phyloP scores from a whole-genome alignment of 1,140 invertebrate genomes.

The Bombus impatiens region DNA sequence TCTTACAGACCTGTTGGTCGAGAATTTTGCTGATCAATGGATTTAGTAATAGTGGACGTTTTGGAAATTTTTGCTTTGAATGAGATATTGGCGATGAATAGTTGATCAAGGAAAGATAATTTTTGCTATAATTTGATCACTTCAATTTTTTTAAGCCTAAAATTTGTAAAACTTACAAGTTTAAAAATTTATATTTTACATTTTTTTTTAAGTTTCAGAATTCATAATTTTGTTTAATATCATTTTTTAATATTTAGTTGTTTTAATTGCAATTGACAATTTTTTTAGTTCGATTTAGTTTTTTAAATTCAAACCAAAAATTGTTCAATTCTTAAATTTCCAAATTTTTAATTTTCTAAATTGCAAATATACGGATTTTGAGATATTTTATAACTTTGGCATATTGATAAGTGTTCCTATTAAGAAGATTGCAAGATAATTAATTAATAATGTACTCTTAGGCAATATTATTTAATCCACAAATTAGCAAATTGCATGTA shows the following conservation, averaged over 20 bases:
- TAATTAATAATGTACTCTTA: constrained; percentile 8
- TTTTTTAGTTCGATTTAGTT: neutral
- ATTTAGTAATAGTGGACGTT: neutral
- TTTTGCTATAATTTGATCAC: neutral
- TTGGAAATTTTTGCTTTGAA: neutral
- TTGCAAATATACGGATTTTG: neutral
- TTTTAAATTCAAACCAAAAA: neutral
- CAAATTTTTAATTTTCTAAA: neutral
- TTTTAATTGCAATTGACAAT: neutral
- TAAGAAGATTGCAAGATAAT: neutral
- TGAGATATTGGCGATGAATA: neutral
- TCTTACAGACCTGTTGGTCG: neutral
- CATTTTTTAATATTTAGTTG: no score
- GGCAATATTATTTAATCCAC: neutral
- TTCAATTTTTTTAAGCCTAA: neutral
- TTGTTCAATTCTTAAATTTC: neutral
- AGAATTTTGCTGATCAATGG: neutral
- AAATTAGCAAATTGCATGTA: neutral
- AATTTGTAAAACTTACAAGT: no score
- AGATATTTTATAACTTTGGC: neutral
- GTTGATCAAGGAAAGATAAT: neutral
- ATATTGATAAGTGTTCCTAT: neutral
- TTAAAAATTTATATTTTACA: no score
- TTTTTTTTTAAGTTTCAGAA: no score
- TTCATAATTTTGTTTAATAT: no score